These are phyloP conservation scores for Heterohyrax brucei DNA, from an alignment of 2,797 vertebrate species.

Conservation along the genomic window DNA sequence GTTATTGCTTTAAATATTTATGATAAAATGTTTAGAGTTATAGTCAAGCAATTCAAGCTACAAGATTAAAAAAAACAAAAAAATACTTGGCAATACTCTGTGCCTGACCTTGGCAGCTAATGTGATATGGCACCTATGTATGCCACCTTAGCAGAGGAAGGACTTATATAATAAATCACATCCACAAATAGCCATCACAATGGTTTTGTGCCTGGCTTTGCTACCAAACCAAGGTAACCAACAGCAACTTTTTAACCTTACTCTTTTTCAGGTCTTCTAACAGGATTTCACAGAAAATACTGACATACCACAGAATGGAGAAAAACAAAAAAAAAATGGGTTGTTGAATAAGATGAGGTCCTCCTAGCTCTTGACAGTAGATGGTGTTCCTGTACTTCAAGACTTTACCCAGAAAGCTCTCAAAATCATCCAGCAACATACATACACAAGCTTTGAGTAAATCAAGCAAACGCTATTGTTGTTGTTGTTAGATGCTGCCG, in stretches of 20 bases:
- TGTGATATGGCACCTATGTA: constrained; percentile 12
- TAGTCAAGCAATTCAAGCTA: constrained; percentile 73
- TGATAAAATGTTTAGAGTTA: constrained; percentile 79
- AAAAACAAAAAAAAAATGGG: constrained; percentile 61
- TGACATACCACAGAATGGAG: neutral
- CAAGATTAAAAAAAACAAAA: neutral
- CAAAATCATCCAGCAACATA: constrained; percentile 45
- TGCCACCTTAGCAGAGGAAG: neutral
- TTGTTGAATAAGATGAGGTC: constrained; percentile 54
- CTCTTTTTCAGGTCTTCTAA: constrained; percentile 23
- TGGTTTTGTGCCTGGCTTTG: constrained; percentile 49
- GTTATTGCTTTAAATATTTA: constrained; percentile 85
- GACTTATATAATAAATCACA: constrained; percentile 45
- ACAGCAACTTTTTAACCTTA: constrained; percentile 50
- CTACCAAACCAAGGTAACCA: constrained; percentile 41
- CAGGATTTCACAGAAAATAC: constrained; percentile 58
- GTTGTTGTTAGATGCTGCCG: too few relatives aligned
- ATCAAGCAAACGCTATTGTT: constrained; percentile 7
- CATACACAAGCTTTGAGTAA: constrained; percentile 31
- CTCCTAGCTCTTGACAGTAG: neutral
- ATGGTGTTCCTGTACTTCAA: neutral
- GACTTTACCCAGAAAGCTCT: constrained; percentile 15
- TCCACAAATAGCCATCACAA: constrained; percentile 2
- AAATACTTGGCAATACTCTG: neutral
- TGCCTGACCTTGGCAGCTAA: constrained; percentile 67